Base-by-base conservation (phyloP, 1,140 invertebrate species). In the Whitmania pigra region DNA sequence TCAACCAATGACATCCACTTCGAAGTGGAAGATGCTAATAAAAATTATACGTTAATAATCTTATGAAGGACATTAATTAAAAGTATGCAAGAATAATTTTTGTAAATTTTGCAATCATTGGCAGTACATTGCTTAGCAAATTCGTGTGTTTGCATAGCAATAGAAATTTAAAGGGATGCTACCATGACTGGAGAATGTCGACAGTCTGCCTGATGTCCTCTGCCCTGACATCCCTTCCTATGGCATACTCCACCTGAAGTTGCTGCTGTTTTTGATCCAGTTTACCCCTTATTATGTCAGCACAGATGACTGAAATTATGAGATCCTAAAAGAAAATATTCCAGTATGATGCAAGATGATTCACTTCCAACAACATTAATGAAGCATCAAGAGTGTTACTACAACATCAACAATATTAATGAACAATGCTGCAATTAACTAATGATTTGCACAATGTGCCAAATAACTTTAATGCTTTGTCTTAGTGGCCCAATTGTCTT, bases 271-370 rank as follows among this genome's bases (percentile, higher is more conserved):
- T 91, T 82, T 97, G 94, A 83, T 97, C 94, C 72, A 98, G 81
- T 84, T 97, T 97, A 0, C 93, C 94, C 78, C 92, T 90, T 73
- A 98, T 94, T 76, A 98, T 92, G 82, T 96, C 93, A 87, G 84
- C 90, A 85, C 97, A 97, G 77, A 97, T 93, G 13, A 93, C 93
- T 86, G 97, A 94, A 77, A 98, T 97, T 71, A 97, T 97, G 63
- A 97, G 85, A 85, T 97, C 94, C 84, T 82, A 69, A 25, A 31
- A 66, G n/a, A 66, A 11, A 22, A 36, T n/a, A 18, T 27, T 25
- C 25, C 15, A 55, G n/a, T 36, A 4, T n/a, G 53, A 69, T 53
- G 43, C n/a, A 22, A n/a, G n/a, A n/a, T 54, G 53, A 15, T 31
- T 25, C n/a, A 49, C 4, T 9, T 20, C 25, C 31, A 71, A 63